Base-by-base conservation (phyloP, 92 coral and sea anemone genomes). In the Epizoanthus illoricatus region DNA sequence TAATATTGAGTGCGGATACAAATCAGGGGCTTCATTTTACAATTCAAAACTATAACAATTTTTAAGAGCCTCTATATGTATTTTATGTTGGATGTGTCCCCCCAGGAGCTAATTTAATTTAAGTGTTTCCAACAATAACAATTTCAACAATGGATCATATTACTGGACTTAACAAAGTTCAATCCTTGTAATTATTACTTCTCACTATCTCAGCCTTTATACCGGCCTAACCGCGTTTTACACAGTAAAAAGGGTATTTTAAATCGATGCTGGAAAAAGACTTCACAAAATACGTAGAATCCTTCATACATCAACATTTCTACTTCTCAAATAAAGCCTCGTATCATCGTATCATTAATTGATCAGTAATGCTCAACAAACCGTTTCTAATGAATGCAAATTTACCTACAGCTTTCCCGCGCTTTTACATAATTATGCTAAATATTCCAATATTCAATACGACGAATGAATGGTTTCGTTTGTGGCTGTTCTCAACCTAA, bases 351-450 rank as follows among this genome's bases (percentile, higher is more conserved):
- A 54, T 69, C 12, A 16, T 21, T 61, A 43, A 61, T 9, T 28
- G 69, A 73, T 15, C 71, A 65, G 62, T 67, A 43, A 79, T 52
- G 86, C 40, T 71, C 80, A 45, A 80, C 63, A 86, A 71, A 52
- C 76, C 68, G 84, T 84, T 79, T 85, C 81, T 81, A 91, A 83
- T 83, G 69, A 84, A 95, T 91, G 98, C 94, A 88, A 97, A 97
- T 91, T 76, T 88, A 97, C 81, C 90, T 65, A 73, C 55, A 36
- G 58, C 63, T 95, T 97, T 94, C 99, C 94, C 98, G 98, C 99
- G 97, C 95, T 88, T 91, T 89, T 74, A 69, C 79, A 23, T 87
- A 84, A 81, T 93, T 72, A 86, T 88, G 92, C 91, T 88, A 91
- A 91, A 75, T 83, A 81, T 83, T 63, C 71, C 28, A 6, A 78